Evolutionary conservation across 92 coral and sea anemone genomes (phyloP).

Genomic region (Meandrina meandrites): DNA sequence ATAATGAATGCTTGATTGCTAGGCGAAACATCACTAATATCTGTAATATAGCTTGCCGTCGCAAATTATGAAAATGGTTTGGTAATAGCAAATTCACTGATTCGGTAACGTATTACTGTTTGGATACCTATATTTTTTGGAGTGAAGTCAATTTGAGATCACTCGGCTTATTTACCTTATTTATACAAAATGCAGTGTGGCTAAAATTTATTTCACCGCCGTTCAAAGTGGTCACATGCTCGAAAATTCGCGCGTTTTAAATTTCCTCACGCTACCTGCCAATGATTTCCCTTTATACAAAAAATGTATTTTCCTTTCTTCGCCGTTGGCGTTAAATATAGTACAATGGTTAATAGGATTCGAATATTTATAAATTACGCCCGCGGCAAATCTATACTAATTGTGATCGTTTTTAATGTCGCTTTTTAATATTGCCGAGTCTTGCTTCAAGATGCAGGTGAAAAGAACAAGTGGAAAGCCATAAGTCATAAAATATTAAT

Average conservation of each 20-base stretch:
- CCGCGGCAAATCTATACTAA: neutral
- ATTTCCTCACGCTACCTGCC: slow-evolving; percentile 12
- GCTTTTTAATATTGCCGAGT: neutral
- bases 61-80: too few relatives aligned
- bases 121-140: neutral
- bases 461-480: slow-evolving; percentile 22
- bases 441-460: slow-evolving; percentile 14
- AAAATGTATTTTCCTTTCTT: neutral
- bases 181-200: neutral
- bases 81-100: too few relatives aligned
- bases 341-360: neutral
- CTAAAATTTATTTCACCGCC: neutral
- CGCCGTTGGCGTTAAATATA: neutral
- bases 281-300: neutral
- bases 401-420: neutral
- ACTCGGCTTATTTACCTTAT: neutral
- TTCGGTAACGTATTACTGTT: neutral
- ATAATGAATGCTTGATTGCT: too few relatives aligned
- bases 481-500: slow-evolving; percentile 34
- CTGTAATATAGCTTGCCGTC: too few relatives aligned
- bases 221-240: slow-evolving; percentile 40
- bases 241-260: neutral
- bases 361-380: neutral
- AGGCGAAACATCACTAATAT: too few relatives aligned
- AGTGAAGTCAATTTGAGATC: neutral